phyloP scores from a whole-genome alignment of 2,797 vertebrate genomes.

The Xiphorhynchus erythropygius region DNA sequence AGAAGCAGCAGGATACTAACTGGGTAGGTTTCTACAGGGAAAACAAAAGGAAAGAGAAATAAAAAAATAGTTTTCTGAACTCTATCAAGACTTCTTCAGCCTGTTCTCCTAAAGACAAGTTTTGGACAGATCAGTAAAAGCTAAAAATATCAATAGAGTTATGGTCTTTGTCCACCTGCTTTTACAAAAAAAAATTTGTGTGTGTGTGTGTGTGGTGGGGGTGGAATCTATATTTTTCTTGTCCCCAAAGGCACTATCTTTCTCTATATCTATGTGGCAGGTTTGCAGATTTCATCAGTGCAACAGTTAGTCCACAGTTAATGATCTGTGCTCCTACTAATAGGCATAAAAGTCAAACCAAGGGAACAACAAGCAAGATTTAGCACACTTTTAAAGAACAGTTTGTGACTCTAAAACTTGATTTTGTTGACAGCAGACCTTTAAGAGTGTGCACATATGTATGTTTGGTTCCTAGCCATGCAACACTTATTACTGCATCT shows the following conservation, averaged over 20 bases:
- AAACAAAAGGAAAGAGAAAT: neutral
- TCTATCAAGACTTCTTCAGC: neutral
- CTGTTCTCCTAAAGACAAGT: neutral
- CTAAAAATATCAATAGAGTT: neutral
- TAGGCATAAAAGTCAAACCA: slow-evolving; percentile 7
- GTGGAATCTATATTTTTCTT: neutral
- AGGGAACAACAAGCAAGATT: neutral
- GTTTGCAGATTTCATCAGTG: slow-evolving; percentile 6
- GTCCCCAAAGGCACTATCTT: neutral
- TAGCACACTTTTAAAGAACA: neutral
- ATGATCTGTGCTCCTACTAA: slow-evolving; percentile 24
- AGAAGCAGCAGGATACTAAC: neutral
- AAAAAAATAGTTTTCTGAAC: neutral
- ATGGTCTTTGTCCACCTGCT: neutral
- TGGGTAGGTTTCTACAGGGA: neutral
- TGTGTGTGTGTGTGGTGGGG: no score
- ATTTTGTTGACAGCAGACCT: neutral
- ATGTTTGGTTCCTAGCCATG: neutral
- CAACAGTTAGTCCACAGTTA: neutral
- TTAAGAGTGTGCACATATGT: neutral
- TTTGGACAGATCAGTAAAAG: neutral
- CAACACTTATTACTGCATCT: neutral
- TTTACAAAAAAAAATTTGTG: neutral
- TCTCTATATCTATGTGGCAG: neutral
- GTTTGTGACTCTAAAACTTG: neutral